Conservation (phyloP, 1,140 invertebrate genomes). For the Drosophila sulfurigaster region DNA sequence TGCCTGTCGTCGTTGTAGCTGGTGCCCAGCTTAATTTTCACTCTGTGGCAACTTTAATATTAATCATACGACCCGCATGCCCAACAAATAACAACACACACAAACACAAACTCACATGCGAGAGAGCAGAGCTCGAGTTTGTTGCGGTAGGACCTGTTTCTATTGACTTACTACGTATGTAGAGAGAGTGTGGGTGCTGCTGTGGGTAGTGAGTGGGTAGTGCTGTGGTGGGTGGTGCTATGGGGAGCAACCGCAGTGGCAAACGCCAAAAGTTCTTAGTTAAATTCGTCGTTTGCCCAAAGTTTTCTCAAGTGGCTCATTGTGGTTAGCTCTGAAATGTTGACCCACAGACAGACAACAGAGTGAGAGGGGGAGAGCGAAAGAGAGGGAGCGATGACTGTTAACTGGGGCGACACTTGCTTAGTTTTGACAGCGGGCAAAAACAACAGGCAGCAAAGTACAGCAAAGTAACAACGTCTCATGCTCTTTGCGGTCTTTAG, state of each 20-base stretch:
- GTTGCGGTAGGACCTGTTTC: constrained; percentile 50
- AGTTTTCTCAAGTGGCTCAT: constrained; percentile 80
- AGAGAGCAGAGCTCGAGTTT: constrained; percentile 10
- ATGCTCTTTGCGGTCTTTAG: constrained; percentile 66
- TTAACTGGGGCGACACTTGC: constrained; percentile 66
- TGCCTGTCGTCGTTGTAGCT: constrained; percentile 33
- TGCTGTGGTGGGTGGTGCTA: neutral
- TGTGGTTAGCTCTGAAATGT: constrained; percentile 75
- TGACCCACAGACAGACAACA: constrained; percentile 60
- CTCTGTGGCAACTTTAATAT: constrained; percentile 76
- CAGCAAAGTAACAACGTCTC: constrained; percentile 4
- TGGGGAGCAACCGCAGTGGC: constrained; percentile 39
- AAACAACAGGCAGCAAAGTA: constrained; percentile 30
- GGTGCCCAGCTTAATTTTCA: constrained; percentile 71
- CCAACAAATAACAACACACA: constrained; percentile 46
- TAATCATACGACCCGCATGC: constrained; percentile 78
- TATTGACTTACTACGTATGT: constrained; percentile 57
- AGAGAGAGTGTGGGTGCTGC: no score
- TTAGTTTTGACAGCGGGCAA: constrained; percentile 63
- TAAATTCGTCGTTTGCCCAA: constrained; percentile 68
- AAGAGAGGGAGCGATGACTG: constrained; percentile 18
- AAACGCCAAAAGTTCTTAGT: constrained; percentile 82
- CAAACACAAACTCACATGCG: constrained; percentile 8
- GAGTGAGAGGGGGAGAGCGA: constrained; percentile 2
- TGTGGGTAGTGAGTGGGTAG: no score